phyloP scores from a whole-genome alignment of 92 coral and sea anemone genomes.

The Montipora capitata region DNA sequence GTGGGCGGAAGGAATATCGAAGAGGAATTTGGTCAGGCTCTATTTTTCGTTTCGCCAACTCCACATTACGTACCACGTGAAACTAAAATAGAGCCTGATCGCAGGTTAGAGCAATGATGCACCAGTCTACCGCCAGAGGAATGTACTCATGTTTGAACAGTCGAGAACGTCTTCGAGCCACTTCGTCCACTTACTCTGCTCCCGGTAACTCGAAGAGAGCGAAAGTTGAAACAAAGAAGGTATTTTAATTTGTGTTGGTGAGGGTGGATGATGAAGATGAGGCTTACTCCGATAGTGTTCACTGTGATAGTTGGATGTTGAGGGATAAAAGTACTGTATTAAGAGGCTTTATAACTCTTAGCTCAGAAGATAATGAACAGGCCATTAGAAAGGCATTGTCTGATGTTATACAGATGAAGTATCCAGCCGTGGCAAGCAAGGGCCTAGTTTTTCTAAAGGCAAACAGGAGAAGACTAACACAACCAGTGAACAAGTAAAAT shows the following conservation, averaged over 20 bases:
- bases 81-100: no score
- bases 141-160: no score
- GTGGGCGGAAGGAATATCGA: no score
- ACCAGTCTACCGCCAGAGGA: background rate
- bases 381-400: constrained; percentile 30
- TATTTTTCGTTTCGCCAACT: no score
- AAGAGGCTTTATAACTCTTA: constrained; percentile 45
- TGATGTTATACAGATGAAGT: constrained; percentile 6
- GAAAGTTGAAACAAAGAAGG: no score
- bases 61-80: no score
- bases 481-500: constrained; percentile 43
- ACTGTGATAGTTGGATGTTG: background rate
- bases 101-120: background rate
- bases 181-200: constrained; percentile 13
- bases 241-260: constrained; percentile 20
- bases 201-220: constrained; percentile 1
- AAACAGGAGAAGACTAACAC: constrained; percentile 38
- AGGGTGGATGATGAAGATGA: constrained; percentile 37
- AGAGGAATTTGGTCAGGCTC: no score
- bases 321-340: constrained; percentile 48
- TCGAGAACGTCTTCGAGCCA: background rate
- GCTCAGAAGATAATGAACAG: constrained; percentile 4
- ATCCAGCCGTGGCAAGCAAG: background rate
- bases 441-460: constrained; percentile 70
- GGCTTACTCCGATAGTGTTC: background rate